Base-by-base conservation (phyloP, 2,113 vertebrate species). In the Morphnarchus princeps region DNA sequence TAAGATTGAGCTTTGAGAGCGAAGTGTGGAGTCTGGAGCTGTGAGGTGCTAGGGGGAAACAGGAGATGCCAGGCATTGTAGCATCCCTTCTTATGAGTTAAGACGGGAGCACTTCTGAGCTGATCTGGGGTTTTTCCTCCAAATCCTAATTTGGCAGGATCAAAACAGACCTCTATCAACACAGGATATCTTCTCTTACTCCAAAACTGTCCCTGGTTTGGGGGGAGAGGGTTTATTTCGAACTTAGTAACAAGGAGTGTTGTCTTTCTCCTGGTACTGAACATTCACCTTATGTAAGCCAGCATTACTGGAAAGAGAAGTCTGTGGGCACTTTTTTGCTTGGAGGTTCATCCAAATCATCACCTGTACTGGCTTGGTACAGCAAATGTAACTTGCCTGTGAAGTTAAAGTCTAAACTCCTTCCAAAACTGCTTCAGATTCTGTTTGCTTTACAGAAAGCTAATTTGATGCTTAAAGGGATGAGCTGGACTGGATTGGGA, bases 71-170 rank as follows among this genome's bases (percentile, higher is more conserved):
- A 32, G 61, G 29, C 36, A 31, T 50, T 79, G 55, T 52, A 31
- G 54, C 29, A 36, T 45, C n/a, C 19, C 31, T 62, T 55, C 15
- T 54, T 26, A 1, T 11, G 49, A 47, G 20, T 9, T 66, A 24
- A 24, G 24, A 57, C 36, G 22, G 63, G 34, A 91, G 8, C 31
- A 5, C 34, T 67, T 57, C n/a, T 67, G 74, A 88, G 59, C 13
- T 76, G 16, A 0, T 13, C 26, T 22, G 1, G 2, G 2, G 1
- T 3, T n/a, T 80, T 43, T 20, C 24, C 18, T 84, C 18, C 19
- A 32, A 49, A 36, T 76, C 36, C 34, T 57, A 6, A 38, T 71
- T 8, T 77, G 32, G 32, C 43, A 50, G n/a, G 16, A 50, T 59
- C 31, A 26, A 77, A 76, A 9, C 36, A 22, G 38, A 69, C 13